Conservation (phyloP, 2,888 invertebrate species). For the Synanthedon vespiformis region DNA sequence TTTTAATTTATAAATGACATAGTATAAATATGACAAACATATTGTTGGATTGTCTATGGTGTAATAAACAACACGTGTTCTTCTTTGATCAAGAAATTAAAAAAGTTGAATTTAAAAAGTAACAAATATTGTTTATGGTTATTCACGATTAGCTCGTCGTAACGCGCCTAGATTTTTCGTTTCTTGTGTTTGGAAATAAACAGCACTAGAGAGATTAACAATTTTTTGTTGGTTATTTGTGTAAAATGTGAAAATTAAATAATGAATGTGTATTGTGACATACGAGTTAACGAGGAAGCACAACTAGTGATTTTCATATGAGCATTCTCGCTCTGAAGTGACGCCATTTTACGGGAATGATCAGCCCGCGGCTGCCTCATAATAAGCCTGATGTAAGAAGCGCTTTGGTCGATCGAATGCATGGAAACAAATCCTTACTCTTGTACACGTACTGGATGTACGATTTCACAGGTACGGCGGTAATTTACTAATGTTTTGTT, state of each 20-base stretch:
- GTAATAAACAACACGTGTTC: slow-evolving; percentile 36
- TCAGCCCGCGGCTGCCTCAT: slow-evolving; percentile 67
- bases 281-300: slow-evolving; percentile 26
- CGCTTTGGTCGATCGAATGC: slow-evolving; percentile 58
- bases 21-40: background rate
- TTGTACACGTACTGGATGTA: slow-evolving; percentile 67
- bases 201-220: slow-evolving; percentile 33
- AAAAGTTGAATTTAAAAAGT: slow-evolving; percentile 31
- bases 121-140: slow-evolving; percentile 44
- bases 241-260: slow-evolving; percentile 24
- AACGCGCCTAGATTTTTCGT: slow-evolving; percentile 52
- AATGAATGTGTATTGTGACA: slow-evolving; percentile 42
- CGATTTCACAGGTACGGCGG: slow-evolving; percentile 59
- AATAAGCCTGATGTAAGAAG: slow-evolving; percentile 66
- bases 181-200: slow-evolving; percentile 66
- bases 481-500: slow-evolving; percentile 31
- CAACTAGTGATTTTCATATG: slow-evolving; percentile 49
- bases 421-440: slow-evolving; percentile 61
- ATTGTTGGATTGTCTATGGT: slow-evolving; percentile 24
- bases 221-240: slow-evolving; percentile 31
- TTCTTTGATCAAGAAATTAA: slow-evolving; percentile 18
- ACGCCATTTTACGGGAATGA: slow-evolving; percentile 73
- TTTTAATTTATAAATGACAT: too few species aligned
- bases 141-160: slow-evolving; percentile 60
- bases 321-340: slow-evolving; percentile 49